These are phyloP conservation scores for Exaiptasia diaphana DNA, from an alignment of 64 coral and sea anemone genomes.

Conservation along the genomic window DNA sequence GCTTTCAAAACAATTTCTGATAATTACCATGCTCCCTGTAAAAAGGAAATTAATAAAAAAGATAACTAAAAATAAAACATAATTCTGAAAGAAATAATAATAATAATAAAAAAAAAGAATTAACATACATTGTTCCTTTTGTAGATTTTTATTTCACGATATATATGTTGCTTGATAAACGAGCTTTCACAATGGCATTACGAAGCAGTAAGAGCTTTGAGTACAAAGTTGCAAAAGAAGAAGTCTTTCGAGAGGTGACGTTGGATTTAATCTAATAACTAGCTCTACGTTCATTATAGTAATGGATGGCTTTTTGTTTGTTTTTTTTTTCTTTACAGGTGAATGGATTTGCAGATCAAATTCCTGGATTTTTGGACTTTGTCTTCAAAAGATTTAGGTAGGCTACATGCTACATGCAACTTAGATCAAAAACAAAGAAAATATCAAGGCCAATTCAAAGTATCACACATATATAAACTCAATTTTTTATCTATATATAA, in stretches of 20 bases:
- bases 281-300: not conserved
- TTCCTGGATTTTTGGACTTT: not conserved
- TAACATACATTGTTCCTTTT: not conserved
- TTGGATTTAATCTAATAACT: not conserved
- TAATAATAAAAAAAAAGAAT: not conserved
- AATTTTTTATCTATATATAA: not conserved
- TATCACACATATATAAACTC: not conserved
- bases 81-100: not conserved
- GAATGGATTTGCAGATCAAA: too few species aligned
- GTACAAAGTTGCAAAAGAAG: not conserved
- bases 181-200: not conserved
- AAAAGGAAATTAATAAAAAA: not conserved
- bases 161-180: conserved; percentile 19
- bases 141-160: conserved; percentile 37
- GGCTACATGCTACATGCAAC: not conserved
- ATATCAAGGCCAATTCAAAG: not conserved
- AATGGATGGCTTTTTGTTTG: not conserved
- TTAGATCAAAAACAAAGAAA: not conserved
- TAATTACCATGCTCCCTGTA: too few species aligned
- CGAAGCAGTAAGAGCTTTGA: not conserved
- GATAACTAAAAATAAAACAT: not conserved
- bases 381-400: conserved; percentile 3
- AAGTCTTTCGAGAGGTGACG: not conserved
- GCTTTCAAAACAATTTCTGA: not conserved
- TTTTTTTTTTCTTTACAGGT: not conserved